phyloP scores from a whole-genome alignment of 1,140 invertebrate species.

The Caenorhabditis inopinata region DNA sequence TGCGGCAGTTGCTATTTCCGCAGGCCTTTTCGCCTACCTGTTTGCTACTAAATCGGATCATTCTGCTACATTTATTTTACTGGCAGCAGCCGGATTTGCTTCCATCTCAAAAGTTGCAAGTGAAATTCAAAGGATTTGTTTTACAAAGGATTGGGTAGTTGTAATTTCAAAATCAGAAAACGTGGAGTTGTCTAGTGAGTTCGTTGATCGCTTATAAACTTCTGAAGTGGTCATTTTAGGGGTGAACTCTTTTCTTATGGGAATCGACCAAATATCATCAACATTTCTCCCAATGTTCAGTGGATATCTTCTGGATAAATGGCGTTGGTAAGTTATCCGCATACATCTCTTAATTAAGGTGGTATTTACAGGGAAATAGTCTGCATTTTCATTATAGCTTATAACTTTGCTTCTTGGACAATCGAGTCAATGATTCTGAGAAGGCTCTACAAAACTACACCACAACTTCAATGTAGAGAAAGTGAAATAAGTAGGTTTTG shows the following conservation, averaged over 20 bases:
- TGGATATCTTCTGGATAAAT: constrained; percentile 34
- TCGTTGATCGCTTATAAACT: neutral
- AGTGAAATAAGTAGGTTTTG: neutral
- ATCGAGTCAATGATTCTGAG: constrained; percentile 30
- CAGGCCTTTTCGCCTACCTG: constrained; percentile 5
- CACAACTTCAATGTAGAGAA: neutral
- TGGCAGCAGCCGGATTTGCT: constrained; percentile 47
- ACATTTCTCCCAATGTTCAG: constrained; percentile 42
- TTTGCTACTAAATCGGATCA: neutral
- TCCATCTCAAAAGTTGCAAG: constrained; percentile 52
- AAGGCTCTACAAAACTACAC: constrained; percentile 37
- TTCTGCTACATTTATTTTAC: neutral
- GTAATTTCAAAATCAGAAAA: constrained; percentile 45
- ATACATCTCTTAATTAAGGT: neutral
- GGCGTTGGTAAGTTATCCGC: neutral
- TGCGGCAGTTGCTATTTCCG: constrained; percentile 39
- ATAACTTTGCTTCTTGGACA: constrained; percentile 47
- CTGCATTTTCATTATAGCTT: constrained; percentile 47
- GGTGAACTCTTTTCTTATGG: neutral
- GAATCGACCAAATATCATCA: constrained; percentile 46
- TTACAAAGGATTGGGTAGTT: constrained; percentile 59
- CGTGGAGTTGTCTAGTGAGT: constrained; percentile 37
- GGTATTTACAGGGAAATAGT: neutral
- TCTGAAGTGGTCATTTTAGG: neutral
- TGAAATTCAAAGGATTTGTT: constrained; percentile 56